Base-by-base conservation (phyloP, 2,797 vertebrate species). In the Jordanella pulchra region DNA sequence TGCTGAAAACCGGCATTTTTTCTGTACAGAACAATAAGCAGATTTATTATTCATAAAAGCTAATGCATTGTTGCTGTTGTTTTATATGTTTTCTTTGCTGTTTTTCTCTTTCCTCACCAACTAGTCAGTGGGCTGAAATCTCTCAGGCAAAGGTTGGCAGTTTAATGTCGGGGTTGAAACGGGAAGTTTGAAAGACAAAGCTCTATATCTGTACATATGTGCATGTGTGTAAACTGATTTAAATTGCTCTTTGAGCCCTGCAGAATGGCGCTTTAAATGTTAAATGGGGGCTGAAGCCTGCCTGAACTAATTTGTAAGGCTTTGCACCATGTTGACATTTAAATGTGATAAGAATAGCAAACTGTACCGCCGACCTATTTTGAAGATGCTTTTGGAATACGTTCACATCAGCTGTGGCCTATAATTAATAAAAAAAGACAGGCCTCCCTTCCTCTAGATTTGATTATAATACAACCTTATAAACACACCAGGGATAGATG, bases 381-480 rank as follows among this genome's bases (percentile, higher is more conserved):
- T 95, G 93, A 95, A 95, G 94, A 95, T 94, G 94, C 93, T 94
- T 95, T 94, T 91, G 86, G 92, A 94, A 94, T 95, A 92, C 93
- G 94, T 95, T 94, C 93, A 86, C 93, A 93, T 95, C 95, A 95
- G 94, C 96, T 94, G 96, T 94, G 96, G 95, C 96, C 96, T 97
- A 95, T 97, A 97, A 99, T 99, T 98, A 98, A 98, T 98, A 97
- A 96, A 96, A 96, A 97, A 94, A 93, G 93, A 95, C 93, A 94
- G 94, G 90, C 89, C 89, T 95, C 95, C 95, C 91, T 95, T 93
- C 95, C 96, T 96, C 96, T 95, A 97, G 96, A 97, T 99, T 97
- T 98, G 97, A 96, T 97, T 97, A 97, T 96, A 97, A 97, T 97
- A 94, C 96, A 96, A 95, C 95, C 96, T 97, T 97, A 96, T 97